Evolutionary conservation across 1,140 invertebrate genomes (phyloP).

Genomic region (Bombus cullumanus): DNA sequence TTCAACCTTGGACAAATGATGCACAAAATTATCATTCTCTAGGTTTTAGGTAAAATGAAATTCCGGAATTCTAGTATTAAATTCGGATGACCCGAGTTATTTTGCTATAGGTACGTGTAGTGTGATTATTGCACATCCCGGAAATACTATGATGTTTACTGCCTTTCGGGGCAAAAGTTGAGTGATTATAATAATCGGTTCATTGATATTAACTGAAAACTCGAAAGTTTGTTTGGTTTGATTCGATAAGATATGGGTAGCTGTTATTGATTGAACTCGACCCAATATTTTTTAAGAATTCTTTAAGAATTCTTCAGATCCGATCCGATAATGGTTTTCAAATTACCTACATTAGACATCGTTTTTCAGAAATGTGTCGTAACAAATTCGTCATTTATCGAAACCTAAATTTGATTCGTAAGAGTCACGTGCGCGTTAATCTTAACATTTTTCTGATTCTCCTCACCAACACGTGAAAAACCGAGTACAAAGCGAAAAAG

Average conservation of each 20-base stretch:
- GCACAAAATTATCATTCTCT: neutral
- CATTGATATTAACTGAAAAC: too few relatives aligned
- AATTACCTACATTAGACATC: neutral
- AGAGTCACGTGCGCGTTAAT: neutral
- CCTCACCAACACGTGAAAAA: neutral
- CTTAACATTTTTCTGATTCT: neutral
- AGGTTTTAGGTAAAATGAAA: too few relatives aligned
- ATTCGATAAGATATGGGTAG: too few relatives aligned
- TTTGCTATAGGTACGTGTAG: too few relatives aligned
- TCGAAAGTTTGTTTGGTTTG: too few relatives aligned
- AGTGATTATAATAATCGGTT: too few relatives aligned
- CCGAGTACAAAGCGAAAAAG: neutral
- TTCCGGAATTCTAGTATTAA: too few relatives aligned
- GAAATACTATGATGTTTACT: too few relatives aligned
- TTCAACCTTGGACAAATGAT: neutral
- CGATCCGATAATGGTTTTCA: neutral
- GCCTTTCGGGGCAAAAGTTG: too few relatives aligned
- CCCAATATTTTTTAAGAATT: neutral
- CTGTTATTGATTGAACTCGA: too few relatives aligned
- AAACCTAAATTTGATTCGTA: neutral
- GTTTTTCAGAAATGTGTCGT: neutral
- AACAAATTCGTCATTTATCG: neutral
- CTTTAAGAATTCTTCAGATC: neutral
- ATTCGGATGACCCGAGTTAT: too few relatives aligned
- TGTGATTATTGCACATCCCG: too few relatives aligned